Conservation (phyloP, 2,113 vertebrate genomes). For the Bos javanicus region DNA sequence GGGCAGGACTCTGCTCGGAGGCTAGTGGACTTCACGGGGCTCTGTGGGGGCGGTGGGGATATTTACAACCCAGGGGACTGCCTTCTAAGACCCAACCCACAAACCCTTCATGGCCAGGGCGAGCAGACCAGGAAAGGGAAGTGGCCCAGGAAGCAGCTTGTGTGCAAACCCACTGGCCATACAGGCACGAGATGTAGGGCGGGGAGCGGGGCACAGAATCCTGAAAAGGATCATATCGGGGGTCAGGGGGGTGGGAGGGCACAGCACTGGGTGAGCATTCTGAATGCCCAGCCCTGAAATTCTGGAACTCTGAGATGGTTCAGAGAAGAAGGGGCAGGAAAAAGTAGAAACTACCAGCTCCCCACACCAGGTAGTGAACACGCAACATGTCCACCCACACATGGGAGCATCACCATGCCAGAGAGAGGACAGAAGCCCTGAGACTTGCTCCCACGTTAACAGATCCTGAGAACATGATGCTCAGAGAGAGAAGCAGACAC, state of each 20-base stretch:
- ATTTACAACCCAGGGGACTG: neutral
- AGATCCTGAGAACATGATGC: neutral
- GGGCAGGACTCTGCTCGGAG: neutral
- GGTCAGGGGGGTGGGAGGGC: fast-evolving
- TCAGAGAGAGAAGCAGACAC: neutral
- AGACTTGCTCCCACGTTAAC: fast-evolving
- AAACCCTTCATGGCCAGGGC: neutral
- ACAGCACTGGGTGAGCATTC: neutral
- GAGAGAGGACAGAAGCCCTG: neutral
- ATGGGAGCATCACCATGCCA: neutral
- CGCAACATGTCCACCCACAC: neutral
- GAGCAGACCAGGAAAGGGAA: neutral
- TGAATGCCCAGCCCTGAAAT: neutral
- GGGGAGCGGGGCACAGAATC: fast-evolving
- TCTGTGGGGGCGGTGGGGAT: no score
- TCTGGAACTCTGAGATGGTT: neutral
- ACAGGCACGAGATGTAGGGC: neutral
- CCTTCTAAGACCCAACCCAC: neutral
- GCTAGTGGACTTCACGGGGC: neutral
- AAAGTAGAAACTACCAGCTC: neutral
- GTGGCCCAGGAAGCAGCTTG: neutral
- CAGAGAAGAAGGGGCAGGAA: neutral
- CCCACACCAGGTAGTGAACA: neutral
- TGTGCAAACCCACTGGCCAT: neutral
- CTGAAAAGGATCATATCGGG: fast-evolving